Evolutionary conservation across 2,888 invertebrate species (phyloP), one percentile per base, ranked within the genome.

Genomic region (Diaphora mendica): DNA sequence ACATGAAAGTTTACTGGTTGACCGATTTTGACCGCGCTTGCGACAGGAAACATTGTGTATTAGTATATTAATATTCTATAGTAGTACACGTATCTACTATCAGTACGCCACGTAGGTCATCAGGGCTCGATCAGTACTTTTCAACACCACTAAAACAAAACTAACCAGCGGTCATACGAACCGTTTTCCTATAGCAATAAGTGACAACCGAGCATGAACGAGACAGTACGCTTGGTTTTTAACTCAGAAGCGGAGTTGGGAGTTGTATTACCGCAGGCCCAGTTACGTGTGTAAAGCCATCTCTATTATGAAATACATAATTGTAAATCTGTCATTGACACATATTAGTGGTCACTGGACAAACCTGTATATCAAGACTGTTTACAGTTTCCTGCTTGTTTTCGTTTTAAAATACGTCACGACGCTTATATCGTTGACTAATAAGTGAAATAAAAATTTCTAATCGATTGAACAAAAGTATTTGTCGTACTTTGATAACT

Each of bases 301-400:
- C 77, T 80, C 72, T 77, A 73, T 82, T 83, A 80, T 76, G 82
- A 82, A 80, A 84, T n/a, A n/a, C n/a, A n/a, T 84, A 74, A 79
- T 81, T 79, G 78, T 85, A 78, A 81, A 81, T 79, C 81, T 80
- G 79, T 81, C 82, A 84, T 82, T 85, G 85, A 79, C 84, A 85
- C 75, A 83, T 84, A 82, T 82, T 71, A 79, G 77, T 78, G 77
- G 75, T 77, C 55, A 79, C 77, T 78, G 77, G 78, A 77, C 67
- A 81, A 85, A 84, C 84, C 77, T 51, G 84, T 82, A 74, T 69
- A 55, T 48, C 65, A 64, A 75, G 71, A 77, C 65, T 62, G 69
- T 75, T 80, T 83, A 76, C 80, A 82, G 81, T 84, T 79, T 79
- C 66, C 79, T 71, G 73, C 73, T 68, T 77, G 76, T 75, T 76